These are phyloP conservation scores for Actenoides hombroni DNA, from an alignment of 2,113 vertebrate species.

Conservation along the genomic window DNA sequence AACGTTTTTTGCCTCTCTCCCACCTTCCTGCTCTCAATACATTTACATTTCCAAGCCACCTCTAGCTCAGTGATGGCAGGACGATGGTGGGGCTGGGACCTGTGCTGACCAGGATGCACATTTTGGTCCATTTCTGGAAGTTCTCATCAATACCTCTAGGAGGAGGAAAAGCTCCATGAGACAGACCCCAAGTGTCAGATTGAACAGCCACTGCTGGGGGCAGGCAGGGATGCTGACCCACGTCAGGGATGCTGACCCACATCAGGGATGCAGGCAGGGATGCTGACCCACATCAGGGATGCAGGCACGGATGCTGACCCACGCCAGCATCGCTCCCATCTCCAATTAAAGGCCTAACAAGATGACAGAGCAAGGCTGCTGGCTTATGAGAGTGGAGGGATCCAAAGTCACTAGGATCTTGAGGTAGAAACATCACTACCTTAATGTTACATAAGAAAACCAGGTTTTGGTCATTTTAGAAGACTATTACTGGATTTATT, in stretches of 20 bases:
- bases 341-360: not conserved
- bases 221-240: not conserved
- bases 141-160: conserved; percentile 55
- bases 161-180: conserved; percentile 49
- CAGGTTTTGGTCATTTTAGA: not conserved
- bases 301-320: not conserved
- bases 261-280: not conserved
- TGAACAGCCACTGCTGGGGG: not conserved
- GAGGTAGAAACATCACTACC: not conserved
- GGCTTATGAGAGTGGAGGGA: not conserved
- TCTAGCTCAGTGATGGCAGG: not conserved
- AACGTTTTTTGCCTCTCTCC: not conserved
- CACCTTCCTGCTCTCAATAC: not conserved
- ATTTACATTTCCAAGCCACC: not conserved
- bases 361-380: not conserved
- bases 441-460: not conserved
- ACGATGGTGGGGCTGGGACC: not conserved
- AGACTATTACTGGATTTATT: not conserved
- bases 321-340: not conserved
- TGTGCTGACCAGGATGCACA: not conserved
- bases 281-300: not conserved
- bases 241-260: accelerated
- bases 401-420: not conserved
- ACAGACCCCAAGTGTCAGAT: accelerated
- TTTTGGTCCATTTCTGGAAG: not conserved